These are phyloP conservation scores for Hippopotamus amphibius DNA, from an alignment of 2,113 vertebrate genomes.

Conservation along the genomic window DNA sequence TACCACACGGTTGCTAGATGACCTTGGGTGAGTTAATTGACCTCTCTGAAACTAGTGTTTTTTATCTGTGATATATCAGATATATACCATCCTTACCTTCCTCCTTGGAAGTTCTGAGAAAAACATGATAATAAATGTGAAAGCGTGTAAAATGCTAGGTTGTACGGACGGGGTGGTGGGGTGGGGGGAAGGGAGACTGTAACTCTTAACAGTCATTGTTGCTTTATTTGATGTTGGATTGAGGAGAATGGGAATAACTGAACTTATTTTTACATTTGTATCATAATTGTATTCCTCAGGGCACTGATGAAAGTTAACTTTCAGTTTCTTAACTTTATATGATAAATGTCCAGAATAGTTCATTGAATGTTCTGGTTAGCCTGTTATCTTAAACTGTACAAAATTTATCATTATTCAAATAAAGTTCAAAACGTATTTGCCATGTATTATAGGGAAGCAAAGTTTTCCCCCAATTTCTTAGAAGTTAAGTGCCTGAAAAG, in stretches of 20 bases:
- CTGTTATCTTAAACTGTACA: background rate
- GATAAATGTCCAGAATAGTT: slow-evolving; percentile 23
- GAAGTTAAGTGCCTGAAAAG: slow-evolving; percentile 22
- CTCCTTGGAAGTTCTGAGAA: background rate
- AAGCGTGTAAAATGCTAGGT: background rate
- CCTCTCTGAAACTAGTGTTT: background rate
- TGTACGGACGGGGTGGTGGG: background rate
- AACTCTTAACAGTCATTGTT: background rate
- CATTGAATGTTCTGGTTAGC: slow-evolving; percentile 7
- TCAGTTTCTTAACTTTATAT: background rate
- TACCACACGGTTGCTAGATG: background rate
- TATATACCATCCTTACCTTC: background rate
- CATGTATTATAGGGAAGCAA: background rate
- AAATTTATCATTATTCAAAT: background rate
- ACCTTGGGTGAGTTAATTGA: slow-evolving; percentile 31
- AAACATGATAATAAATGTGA: background rate
- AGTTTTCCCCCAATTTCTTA: background rate
- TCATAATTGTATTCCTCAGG: background rate
- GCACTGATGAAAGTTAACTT: background rate
- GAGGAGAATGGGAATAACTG: slow-evolving; percentile 9
- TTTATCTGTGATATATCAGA: background rate
- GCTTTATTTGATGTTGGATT: background rate
- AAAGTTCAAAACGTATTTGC: background rate
- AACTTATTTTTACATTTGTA: background rate
- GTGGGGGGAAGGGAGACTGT: background rate